A percentile compares a stretch with the other conserved stretches of the same genome.
phyloP scores from a whole-genome alignment of 2,888 invertebrate genomes.

The Diaphora mendica region DNA sequence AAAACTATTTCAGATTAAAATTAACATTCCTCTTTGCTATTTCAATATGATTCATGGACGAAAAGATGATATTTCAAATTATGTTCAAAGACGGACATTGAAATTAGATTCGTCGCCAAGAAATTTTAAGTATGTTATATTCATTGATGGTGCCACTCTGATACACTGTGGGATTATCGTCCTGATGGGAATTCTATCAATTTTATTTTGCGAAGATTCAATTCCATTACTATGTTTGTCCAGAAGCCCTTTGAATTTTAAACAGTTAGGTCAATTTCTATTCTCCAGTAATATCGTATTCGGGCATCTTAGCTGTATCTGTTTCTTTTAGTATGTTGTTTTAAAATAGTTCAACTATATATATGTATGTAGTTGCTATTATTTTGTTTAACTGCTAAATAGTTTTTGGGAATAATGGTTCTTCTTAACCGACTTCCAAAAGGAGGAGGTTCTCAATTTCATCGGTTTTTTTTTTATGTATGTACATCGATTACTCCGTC shows the following conservation, averaged over 20 bases:
- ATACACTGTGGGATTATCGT: constrained; percentile 10
- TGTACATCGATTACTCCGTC: too few relatives aligned
- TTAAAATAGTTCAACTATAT: too few relatives aligned
- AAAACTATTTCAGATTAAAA: too few relatives aligned
- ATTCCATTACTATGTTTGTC: constrained; percentile 19
- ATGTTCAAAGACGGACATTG: constrained; percentile 20
- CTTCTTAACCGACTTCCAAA: too few relatives aligned
- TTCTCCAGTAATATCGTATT: constrained; percentile 6
- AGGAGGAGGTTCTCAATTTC: too few relatives aligned
- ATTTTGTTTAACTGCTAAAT: too few relatives aligned
- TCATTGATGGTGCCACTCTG: constrained; percentile 15
- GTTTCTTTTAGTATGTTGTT: not conserved
- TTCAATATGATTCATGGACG: not conserved
- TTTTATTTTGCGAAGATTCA: constrained; percentile 32
- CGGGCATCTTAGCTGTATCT: constrained; percentile 5
- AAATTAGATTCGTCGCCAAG: constrained; percentile 19
- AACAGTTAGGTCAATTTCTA: not conserved
- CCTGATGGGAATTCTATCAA: constrained; percentile 22
- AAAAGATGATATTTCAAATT: constrained; percentile 21
- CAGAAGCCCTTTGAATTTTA: constrained; percentile 5
- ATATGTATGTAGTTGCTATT: too few relatives aligned
- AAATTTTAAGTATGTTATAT: constrained; percentile 18
- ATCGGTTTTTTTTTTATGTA: too few relatives aligned
- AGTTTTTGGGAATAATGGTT: too few relatives aligned
- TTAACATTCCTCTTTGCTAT: not conserved